Percentiles rank a stretch among this genome's conserved stretches.
Conservation (phyloP, 1,140 invertebrate genomes). For the Globodera ellingtonae region DNA sequence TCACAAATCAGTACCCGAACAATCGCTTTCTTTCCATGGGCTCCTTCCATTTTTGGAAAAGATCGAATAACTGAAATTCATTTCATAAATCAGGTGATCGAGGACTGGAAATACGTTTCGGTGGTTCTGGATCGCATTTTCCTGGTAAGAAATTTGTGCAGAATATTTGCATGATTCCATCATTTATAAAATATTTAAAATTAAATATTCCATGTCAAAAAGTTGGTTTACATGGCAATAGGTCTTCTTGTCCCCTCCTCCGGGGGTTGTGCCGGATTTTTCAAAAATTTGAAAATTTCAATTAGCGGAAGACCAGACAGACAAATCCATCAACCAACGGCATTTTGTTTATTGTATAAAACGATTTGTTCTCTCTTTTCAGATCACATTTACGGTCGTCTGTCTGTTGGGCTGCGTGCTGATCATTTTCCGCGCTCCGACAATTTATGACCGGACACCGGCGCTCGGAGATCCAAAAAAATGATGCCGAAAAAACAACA, state of each 20-base stretch:
- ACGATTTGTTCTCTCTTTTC: neutral
- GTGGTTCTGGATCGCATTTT: conserved; percentile 98
- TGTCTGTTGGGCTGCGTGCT: conserved; percentile 58
- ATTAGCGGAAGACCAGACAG: too few species aligned
- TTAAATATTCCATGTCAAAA: too few species aligned
- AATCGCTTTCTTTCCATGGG: too few species aligned
- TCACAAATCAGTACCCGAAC: too few species aligned
- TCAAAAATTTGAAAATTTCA: too few species aligned
- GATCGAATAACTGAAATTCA: neutral
- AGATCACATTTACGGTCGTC: conserved; percentile 56
- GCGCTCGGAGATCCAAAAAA: conserved; percentile 39
- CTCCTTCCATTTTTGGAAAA: neutral
- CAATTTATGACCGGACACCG: conserved; percentile 71
- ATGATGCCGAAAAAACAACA: neutral
- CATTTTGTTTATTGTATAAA: too few species aligned
- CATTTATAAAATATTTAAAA: too few species aligned
- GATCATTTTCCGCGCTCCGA: conserved; percentile 63
- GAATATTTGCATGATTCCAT: too few species aligned
- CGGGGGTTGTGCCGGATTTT: too few species aligned
- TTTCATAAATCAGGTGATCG: conserved; percentile 67
- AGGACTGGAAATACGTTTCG: conserved; percentile 99
- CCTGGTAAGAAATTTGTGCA: conserved; percentile 67
- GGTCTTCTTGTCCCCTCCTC: too few species aligned
- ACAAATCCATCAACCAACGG: too few species aligned
- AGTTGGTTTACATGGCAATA: too few species aligned